Conservation (phyloP, 1,140 invertebrate species). For the Colletes gigas region DNA sequence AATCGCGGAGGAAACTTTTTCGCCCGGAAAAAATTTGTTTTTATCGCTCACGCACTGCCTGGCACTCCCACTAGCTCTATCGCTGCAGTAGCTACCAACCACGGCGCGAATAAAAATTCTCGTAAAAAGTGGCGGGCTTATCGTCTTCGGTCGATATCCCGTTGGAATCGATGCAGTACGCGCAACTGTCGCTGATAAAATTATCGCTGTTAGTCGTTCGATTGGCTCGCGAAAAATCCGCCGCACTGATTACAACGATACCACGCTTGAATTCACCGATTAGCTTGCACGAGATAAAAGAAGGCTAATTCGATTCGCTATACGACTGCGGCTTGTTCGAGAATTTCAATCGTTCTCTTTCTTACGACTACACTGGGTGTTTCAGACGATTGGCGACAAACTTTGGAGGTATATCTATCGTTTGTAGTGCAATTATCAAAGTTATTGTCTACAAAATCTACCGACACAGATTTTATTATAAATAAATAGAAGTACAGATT, state of each 20-base stretch:
- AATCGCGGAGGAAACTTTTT: neutral
- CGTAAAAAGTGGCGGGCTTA: neutral
- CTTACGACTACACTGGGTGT: too few relatives aligned
- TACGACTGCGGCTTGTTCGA: neutral
- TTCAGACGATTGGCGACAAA: too few relatives aligned
- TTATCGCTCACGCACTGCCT: conserved; percentile 1
- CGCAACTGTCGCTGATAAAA: conserved; percentile 50
- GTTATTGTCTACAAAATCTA: too few relatives aligned
- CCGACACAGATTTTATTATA: too few relatives aligned
- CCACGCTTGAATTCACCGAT: neutral
- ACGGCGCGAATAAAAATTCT: neutral
- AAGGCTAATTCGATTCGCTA: neutral
- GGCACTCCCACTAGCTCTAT: neutral
- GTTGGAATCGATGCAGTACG: neutral
- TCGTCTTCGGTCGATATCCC: neutral
- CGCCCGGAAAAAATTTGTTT: conserved; percentile 2
- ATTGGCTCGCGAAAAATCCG: conserved; percentile 18
- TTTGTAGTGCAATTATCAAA: too few relatives aligned
- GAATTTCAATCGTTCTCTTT: neutral
- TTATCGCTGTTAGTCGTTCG: conserved; percentile 27
- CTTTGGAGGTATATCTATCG: too few relatives aligned
- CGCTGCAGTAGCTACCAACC: neutral
- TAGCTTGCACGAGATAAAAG: neutral
- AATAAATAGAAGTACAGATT: too few relatives aligned
- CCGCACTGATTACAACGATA: conserved; percentile 11